Evolutionary conservation across 2,888 invertebrate genomes (phyloP), one percentile per base, ranked within the genome.

Genomic region (Agrypnus murinus): DNA sequence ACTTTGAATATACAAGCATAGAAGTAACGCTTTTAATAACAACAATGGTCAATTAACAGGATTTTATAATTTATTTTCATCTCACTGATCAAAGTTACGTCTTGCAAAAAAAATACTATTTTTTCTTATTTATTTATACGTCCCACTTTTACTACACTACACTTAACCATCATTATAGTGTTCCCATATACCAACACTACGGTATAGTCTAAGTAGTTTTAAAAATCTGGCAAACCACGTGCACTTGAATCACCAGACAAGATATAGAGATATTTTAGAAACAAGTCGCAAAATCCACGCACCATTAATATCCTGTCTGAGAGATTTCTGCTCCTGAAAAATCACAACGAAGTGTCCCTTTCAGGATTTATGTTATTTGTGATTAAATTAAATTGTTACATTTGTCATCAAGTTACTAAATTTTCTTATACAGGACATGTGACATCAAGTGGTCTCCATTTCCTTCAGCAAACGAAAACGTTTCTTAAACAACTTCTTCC

Each of bases 31-130:
- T 69, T 65, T 75, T 72, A 77, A 25, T 25, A 25, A 5, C 5
- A 25, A 77, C 78, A 77, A 77, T 77, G 74, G 62, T 67, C 75
- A 78, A 77, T 78, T 76, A 78, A 71, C 74, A 70, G 45, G 48
- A 43, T 46, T 43, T 55, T 46, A 60, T 57, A 46, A 69, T 63
- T 63, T 69, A 57, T 45, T 65, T 25, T 32, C 43, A 50, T 40
- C 62, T 53, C 57, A 45, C 64, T 64, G 53, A 64, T 64, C 64
- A 64, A 64, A 63, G 63, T 63, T 50, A 38, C 9, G 53, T 55
- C 64, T 55, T 25, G 5, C 25, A 25, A 25, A 43, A 62, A 48
- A 63, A 53, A 25, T 64, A 64, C 64, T 19, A 43, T 64, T 64
- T 43, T 38, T 25, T 25, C 25, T 43, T 43, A n/a, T 32, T 55